Percentiles rank a stretch among this genome's conserved stretches.
phyloP scores from a whole-genome alignment of 2,888 invertebrate genomes.

The Pycnomerus fuliginosus region DNA sequence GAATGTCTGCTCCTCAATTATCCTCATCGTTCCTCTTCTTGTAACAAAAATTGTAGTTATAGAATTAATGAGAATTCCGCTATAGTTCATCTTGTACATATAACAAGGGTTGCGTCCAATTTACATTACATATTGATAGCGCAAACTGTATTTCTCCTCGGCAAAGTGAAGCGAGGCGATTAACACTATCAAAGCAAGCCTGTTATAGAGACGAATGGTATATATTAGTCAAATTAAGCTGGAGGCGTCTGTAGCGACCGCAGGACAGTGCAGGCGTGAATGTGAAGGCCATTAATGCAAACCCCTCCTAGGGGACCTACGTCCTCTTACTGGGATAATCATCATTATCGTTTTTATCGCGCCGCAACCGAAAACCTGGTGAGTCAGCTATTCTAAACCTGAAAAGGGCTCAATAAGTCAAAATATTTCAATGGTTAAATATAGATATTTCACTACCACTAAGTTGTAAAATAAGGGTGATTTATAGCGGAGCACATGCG shows the following conservation, averaged over 20 bases:
- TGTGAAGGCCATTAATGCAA: conserved; percentile 31
- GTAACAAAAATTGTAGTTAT: no score
- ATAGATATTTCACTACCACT: conserved; percentile 7
- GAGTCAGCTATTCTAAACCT: conserved; percentile 15
- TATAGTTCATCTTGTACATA: no score
- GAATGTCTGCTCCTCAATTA: no score
- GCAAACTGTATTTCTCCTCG: neutral
- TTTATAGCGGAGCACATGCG: conserved; percentile 11
- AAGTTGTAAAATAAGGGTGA: conserved; percentile 8
- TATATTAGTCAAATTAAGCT: conserved; percentile 39
- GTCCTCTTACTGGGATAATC: conserved; percentile 20
- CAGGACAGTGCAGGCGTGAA: conserved; percentile 29
- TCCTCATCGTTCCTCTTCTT: no score
- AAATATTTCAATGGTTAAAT: conserved; percentile 10
- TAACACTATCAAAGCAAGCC: conserved; percentile 24
- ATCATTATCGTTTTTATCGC: conserved; percentile 25
- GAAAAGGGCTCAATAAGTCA: conserved; percentile 1
- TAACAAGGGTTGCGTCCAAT: no score
- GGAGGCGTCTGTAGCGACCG: conserved; percentile 32
- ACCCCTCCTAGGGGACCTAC: conserved; percentile 15
- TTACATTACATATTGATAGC: no score
- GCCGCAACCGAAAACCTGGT: conserved; percentile 12
- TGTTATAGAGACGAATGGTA: conserved; percentile 29
- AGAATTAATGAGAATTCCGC: no score
- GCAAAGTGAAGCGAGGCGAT: conserved; percentile 20